Conservation (phyloP, 2,113 vertebrate genomes). For the Carassius auratus region DNA sequence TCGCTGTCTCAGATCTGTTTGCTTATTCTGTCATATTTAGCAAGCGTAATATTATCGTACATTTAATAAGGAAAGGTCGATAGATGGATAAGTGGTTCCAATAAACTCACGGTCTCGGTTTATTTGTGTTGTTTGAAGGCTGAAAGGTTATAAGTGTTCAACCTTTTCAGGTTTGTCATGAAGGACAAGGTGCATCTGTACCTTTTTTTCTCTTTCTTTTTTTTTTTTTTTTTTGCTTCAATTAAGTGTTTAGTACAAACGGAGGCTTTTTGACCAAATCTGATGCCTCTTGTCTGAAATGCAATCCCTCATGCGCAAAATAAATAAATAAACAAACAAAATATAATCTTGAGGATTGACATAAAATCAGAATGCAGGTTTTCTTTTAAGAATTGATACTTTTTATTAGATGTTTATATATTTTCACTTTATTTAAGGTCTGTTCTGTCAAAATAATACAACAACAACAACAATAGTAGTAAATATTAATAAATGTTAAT, state of each 20-base stretch:
- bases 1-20: slow-evolving; percentile 10
- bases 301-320: neutral
- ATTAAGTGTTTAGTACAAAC: neutral
- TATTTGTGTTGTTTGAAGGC: neutral
- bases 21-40: neutral
- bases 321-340: neutral
- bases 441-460: neutral
- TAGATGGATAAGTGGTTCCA: neutral
- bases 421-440: neutral
- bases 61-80: neutral
- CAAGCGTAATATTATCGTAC: neutral
- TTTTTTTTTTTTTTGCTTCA: neutral
- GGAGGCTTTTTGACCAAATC: neutral
- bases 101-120: neutral
- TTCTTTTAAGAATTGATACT: neutral
- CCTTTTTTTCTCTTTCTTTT: neutral
- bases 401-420: neutral
- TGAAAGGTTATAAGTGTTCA: neutral
- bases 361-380: neutral
- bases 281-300: neutral
- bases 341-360: neutral
- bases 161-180: slow-evolving; percentile 3
- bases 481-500: neutral
- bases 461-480: neutral
- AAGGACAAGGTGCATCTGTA: slow-evolving; percentile 18